Evolutionary conservation across 2,797 vertebrate species (phyloP), one percentile per base, ranked within the genome.

Genomic region (Cirrhinus mrigala): DNA sequence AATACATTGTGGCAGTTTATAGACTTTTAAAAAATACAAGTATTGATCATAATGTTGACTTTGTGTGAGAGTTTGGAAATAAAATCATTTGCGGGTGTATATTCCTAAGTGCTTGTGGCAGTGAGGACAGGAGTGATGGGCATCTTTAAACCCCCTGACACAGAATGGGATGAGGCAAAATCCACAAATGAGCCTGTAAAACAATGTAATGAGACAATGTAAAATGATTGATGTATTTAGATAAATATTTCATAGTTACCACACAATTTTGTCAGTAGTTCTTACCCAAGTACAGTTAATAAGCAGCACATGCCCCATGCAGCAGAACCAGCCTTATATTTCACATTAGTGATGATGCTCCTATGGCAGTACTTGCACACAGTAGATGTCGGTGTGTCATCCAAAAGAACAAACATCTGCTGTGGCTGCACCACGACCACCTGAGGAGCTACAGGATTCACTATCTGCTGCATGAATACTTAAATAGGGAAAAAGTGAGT

Each of bases 131-230:
- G 73, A 71, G 50, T 88, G 87, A 84, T 86, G 46, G 33, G 18
- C 82, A 50, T 86, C 85, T 60, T 84, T 74, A 40, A 66, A 84
- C 10, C 58, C 50, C 1, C 16, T 44, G 66, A 86, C 2, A 58
- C 33, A 88, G 37, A 84, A 86, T 20, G 87, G 87, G 52, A 88
- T 82, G 6, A 86, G 37, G 16, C 85, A 88, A 50, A 10, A 81
- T 62, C 87, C 85, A 81, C 85, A 84, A 24, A 86, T 12, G 14
- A 86, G 16, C 20, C 87, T 88, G 85, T 62, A 83, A 81, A n/a
- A 71, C 40, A 79, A 20, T 50, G 40, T 46, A 48, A 46, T 48
- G 12, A 58, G 18, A 71, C 22, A 71, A 71, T 24, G 4, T 46
- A 6, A 71, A 24, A 24, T 71, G n/a, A 24, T 15, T 44, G 11